These are phyloP conservation scores for Peromyscus leucopus DNA, from an alignment of 2,113 vertebrate species.

Conservation along the genomic window DNA sequence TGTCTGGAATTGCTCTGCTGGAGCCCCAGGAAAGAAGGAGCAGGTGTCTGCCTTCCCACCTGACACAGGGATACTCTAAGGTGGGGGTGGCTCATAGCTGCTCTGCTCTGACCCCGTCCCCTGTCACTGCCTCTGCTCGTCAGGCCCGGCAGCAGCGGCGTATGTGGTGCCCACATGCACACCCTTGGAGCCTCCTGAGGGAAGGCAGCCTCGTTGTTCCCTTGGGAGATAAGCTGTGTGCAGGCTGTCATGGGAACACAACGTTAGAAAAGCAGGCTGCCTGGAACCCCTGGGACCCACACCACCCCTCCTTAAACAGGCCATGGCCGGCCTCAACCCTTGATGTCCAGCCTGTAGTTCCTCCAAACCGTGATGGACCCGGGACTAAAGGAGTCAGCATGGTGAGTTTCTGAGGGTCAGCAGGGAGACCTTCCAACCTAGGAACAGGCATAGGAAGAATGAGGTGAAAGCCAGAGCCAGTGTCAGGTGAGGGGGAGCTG, in stretches of 20 bases:
- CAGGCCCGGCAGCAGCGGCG: background rate
- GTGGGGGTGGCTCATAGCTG: background rate
- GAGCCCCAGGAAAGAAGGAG: background rate
- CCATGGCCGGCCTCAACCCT: background rate
- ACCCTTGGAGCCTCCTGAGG: background rate
- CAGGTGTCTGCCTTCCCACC: background rate
- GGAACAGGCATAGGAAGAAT: background rate
- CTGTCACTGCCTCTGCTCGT: background rate
- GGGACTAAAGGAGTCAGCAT: background rate
- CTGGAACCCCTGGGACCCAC: background rate
- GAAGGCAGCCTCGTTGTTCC: background rate
- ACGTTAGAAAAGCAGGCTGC: background rate
- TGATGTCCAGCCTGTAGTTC: background rate
- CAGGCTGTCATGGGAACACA: background rate
- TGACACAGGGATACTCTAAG: background rate
- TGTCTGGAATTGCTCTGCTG: background rate
- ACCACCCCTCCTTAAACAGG: background rate
- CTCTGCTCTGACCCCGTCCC: background rate
- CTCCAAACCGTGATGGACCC: background rate
- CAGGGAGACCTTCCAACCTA: background rate
- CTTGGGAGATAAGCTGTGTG: background rate
- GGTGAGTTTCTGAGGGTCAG: background rate
- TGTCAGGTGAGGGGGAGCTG: background rate
- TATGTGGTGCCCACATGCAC: fast-evolving
- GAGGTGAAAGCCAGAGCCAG: background rate